Evolutionary conservation across 1,140 invertebrate genomes (phyloP).

Genomic region (Zeugodacus cucurbitae): DNA sequence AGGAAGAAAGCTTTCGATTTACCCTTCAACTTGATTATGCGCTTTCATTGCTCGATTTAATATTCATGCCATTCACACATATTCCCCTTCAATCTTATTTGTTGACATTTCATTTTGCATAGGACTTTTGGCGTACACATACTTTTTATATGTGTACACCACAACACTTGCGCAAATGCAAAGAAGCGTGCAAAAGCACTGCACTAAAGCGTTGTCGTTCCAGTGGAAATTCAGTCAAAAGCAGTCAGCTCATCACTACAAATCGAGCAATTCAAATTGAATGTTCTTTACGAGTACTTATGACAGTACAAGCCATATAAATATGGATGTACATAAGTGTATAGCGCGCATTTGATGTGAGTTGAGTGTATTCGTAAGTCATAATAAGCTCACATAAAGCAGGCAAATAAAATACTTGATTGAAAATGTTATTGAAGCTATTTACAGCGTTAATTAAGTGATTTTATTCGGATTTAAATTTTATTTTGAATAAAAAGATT

Average conservation of each 20-base stretch:
- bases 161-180: background rate
- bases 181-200: background rate
- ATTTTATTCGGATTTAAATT: too few relatives aligned
- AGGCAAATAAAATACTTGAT: background rate
- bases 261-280: slow-evolving; percentile 29
- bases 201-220: background rate
- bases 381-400: background rate
- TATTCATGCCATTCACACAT: background rate
- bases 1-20: background rate
- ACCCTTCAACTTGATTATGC: background rate
- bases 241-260: slow-evolving; percentile 28
- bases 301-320: background rate
- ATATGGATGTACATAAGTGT: background rate
- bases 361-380: background rate
- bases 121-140: background rate
- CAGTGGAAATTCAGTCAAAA: background rate
- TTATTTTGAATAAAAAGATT: background rate
- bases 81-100: background rate
- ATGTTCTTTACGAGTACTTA: slow-evolving; percentile 21
- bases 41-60: background rate
- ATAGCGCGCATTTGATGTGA: too few relatives aligned
- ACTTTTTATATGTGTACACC: background rate
- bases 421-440: background rate
- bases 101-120: slow-evolving; percentile 26
- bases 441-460: too few relatives aligned